A percentile compares a stretch with the other conserved stretches of the same genome.
phyloP scores from a whole-genome alignment of 2,797 vertebrate genomes.

The Taenioides sp. region DNA sequence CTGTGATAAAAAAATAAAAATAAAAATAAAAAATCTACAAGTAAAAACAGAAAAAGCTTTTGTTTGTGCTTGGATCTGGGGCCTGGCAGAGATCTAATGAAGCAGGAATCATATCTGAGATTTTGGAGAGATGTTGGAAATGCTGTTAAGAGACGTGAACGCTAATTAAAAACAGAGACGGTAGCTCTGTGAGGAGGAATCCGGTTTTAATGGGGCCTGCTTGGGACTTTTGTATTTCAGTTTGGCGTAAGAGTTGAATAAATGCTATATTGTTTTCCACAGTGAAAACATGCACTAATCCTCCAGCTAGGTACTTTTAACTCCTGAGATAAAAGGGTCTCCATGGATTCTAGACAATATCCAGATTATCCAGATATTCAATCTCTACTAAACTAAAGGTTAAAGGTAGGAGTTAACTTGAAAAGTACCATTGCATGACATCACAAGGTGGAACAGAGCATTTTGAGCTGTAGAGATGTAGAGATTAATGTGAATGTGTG shows the following conservation, averaged over 20 bases:
- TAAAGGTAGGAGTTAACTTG: no score
- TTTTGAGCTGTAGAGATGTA: no score
- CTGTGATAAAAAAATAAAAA: background rate
- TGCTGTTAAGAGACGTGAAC: background rate
- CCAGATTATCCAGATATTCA: no score
- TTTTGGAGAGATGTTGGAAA: background rate
- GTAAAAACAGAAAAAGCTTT: background rate
- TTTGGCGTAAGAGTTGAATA: background rate
- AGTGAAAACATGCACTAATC: background rate
- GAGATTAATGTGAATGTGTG: no score
- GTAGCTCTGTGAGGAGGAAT: background rate
- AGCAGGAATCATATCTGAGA: background rate
- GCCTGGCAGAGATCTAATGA: background rate
- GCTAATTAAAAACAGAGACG: background rate
- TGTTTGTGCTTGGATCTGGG: background rate
- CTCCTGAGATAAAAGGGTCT: background rate
- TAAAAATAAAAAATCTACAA: background rate
- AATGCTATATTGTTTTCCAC: background rate
- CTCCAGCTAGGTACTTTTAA: background rate
- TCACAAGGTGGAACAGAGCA: no score
- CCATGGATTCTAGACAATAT: no score
- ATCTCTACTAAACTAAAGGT: no score
- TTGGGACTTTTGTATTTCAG: background rate
- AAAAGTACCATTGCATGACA: no score
- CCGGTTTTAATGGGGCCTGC: background rate